Evolutionary conservation across 2,113 vertebrate genomes (phyloP).

Genomic region (human): DNA sequence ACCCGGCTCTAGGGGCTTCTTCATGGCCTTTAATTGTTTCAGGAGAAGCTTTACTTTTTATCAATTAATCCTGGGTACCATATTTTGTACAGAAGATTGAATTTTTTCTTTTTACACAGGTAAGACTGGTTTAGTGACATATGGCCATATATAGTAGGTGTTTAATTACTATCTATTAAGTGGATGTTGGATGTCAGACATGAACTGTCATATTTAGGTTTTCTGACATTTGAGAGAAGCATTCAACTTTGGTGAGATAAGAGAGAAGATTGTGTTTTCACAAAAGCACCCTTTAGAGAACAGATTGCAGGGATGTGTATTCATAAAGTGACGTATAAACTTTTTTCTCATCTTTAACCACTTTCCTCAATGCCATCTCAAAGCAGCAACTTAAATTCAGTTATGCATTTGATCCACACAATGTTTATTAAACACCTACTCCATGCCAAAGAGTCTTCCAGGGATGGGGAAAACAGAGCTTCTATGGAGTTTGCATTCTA

Average conservation of each 20-base stretch:
- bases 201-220: not conserved
- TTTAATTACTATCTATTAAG: not conserved
- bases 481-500: not conserved
- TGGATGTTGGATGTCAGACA: not conserved
- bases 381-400: not conserved
- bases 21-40: not conserved
- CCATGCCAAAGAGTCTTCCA: not conserved
- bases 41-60: not conserved
- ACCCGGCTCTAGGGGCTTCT: not conserved
- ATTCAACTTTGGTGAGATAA: not conserved
- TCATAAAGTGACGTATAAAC: not conserved
- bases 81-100: not conserved
- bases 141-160: not conserved
- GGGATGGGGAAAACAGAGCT: not conserved
- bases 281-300: conserved; percentile 16
- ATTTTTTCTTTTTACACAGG: not conserved
- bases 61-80: not conserved
- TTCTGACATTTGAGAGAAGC: conserved; percentile 32
- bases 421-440: not conserved
- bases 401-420: not conserved
- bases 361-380: not conserved
- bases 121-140: not conserved
- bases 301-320: not conserved
- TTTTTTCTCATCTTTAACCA: not conserved
- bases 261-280: conserved; percentile 20